Percentiles rank a stretch among this genome's conserved stretches.
phyloP scores from a whole-genome alignment of 2,797 vertebrate species.

The Gymnoscopelus microlampas region DNA sequence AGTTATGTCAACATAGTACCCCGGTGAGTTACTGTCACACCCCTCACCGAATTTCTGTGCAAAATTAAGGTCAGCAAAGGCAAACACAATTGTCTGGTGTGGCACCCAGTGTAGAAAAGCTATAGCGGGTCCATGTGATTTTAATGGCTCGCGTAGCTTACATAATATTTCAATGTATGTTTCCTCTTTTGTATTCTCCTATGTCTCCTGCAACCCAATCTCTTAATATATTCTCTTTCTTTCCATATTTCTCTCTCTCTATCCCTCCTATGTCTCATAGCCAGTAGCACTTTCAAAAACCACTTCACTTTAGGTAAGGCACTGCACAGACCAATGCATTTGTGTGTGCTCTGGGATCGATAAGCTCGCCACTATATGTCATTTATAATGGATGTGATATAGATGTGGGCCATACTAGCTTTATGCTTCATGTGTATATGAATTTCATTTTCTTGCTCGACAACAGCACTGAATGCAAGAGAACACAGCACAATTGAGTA shows the following conservation, averaged over 20 bases:
- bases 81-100: too few relatives aligned
- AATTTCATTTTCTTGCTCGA: conserved; percentile 10
- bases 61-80: too few relatives aligned
- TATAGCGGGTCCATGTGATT: not conserved
- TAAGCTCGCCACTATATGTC: conserved; percentile 41
- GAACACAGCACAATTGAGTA: not conserved
- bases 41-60: too few relatives aligned
- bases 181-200: conserved; percentile 30
- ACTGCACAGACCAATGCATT: conserved; percentile 29
- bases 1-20: conserved; percentile 4
- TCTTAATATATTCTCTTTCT: conserved; percentile 5
- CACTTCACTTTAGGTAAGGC: conserved; percentile 90
- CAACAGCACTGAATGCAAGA: not conserved
- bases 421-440: conserved; percentile 19
- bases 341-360: conserved; percentile 67
- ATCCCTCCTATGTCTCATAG: conserved; percentile 66
- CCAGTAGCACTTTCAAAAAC: conserved; percentile 90
- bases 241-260: conserved; percentile 27
- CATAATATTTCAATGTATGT: not conserved
- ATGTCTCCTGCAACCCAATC: conserved; percentile 12
- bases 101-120: too few relatives aligned
- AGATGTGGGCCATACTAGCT: not conserved
- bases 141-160: conserved; percentile 32
- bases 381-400: conserved; percentile 42
- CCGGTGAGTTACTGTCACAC: not conserved